Evolutionary conservation across 64 coral and sea anemone genomes (phyloP), one percentile per base, ranked within the genome.

Genomic region (Platygyra sinensis): DNA sequence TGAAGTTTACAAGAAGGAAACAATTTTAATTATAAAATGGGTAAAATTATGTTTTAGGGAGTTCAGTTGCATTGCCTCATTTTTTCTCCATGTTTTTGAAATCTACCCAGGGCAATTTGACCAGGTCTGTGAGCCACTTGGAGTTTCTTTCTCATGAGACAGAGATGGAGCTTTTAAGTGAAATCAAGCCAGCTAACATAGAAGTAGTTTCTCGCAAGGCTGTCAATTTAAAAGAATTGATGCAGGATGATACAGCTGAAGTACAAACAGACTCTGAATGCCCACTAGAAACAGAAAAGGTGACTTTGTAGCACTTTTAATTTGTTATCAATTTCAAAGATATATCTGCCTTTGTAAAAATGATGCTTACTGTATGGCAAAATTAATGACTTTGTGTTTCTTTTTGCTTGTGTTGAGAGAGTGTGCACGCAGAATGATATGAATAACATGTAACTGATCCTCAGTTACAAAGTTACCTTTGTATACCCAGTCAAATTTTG

Each of bases 71-170:
- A 46, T 3, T 20, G 25, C 10, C 50, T 55, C 10, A 57, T 6
- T 59, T 33, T 16, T 27, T 67, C 24, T 52, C 19, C 22, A 36
- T 72, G 17, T 46, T 46, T 46, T 46, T 5, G 0, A n/a, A 46
- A 7, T 6, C 42, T 8, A 46, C 42, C 42, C 15, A 97, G 95
- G 72, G 74, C 1, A 82, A 52, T 24, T 75, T 97, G 14, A 73
- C 87, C 16, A 88, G 95, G 10, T 97, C 95, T 16, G 49, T 97
- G 30, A 97, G 95, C 77, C 95, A 97, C 30, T 60, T 97, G 28
- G 95, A 97, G 19, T 97, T 97, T 78, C 88, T 97, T 4, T 92
- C 95, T 2, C 73, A 93, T 15, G 78, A 88, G 20, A 89, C 82
- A 39, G 95, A 97, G 19, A 76, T 92, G 67, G 92, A 88, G 32